Percentiles rank a stretch among this genome's conserved stretches.
phyloP scores from a whole-genome alignment of 2,797 vertebrate species.

The Enteromius radiatus region DNA sequence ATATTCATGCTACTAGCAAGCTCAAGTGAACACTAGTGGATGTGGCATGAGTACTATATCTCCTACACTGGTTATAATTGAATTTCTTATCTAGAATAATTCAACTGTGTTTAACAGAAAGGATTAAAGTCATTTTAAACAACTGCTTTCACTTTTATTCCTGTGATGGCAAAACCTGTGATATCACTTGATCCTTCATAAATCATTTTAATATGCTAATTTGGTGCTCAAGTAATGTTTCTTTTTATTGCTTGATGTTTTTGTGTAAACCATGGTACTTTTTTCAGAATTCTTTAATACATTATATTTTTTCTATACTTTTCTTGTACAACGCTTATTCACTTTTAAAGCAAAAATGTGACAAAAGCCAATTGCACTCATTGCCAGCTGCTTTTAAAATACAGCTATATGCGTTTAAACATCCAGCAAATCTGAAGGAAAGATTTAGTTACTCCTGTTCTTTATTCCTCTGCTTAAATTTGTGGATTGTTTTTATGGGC shows the following conservation, averaged over 20 bases:
- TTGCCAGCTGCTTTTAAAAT: slow-evolving; percentile 8
- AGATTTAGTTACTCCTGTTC: background rate
- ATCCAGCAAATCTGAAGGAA: background rate
- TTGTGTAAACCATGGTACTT: background rate
- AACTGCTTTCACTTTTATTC: background rate
- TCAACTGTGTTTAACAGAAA: background rate
- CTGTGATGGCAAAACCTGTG: background rate
- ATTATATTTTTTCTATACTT: background rate
- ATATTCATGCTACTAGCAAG: background rate
- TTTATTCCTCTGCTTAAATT: background rate
- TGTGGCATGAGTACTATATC: background rate
- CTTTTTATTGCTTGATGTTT: background rate
- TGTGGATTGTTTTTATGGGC: background rate
- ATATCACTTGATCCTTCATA: background rate
- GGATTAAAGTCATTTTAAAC: too few relatives aligned
- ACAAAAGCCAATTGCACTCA: background rate
- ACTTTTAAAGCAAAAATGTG: background rate
- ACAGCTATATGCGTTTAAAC: background rate
- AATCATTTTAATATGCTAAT: background rate
- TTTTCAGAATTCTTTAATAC: background rate
- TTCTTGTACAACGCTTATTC: background rate
- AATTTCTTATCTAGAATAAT: background rate
- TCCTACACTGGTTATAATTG: background rate
- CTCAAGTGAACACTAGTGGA: background rate
- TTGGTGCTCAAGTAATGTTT: background rate